Base-by-base conservation (phyloP, 2,888 invertebrate species). In the Acleris literana region DNA sequence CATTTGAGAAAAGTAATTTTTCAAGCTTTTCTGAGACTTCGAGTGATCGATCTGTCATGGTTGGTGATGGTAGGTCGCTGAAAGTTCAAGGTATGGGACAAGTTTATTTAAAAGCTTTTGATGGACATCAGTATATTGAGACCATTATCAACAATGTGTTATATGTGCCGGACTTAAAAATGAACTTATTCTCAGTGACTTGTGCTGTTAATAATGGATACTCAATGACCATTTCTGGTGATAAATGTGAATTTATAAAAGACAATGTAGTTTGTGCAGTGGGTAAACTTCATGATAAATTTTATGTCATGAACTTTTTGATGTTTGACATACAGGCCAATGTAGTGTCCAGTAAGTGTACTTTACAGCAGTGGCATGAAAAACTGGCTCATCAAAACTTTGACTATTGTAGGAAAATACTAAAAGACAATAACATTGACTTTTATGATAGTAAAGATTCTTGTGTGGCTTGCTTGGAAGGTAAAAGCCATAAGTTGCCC, bases 181-280 rank as follows among this genome's bases (percentile, higher is more conserved):
- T 49, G 20, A 49, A 49, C 20, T 49, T 16, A 16, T 49, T 49
- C 49, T 49, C 49, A 18, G 49, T 49, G 17, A 49, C 49, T 9
- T 18, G 49, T 49, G 49, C 49, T 17, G 49, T 49, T 9, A 49
- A 49, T 49, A 49, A 49, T 16, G 49, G 49, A 18, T 49, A 49
- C n/a, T 16, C 49, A 18, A 17, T 49, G 49, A 17, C 9, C 49
- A 49, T 49, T 18, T 49, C 49, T 18, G 49, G 49, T 49, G 20
- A 17, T 20, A 49, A 49, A 20, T 49, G 49, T 49, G 49, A 49
- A 49, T 49, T 49, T 49, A 9, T 49, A 49, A 49, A 49, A 49
- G 49, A 49, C n/a, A 16, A 16, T 49, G 16, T 16, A 16, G 20
- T 49, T 1, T 18, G 49, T 49, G 49, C 49, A 49, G 49, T 49